phyloP scores from a whole-genome alignment of 1,140 invertebrate genomes.

The Ectropis grisescens region DNA sequence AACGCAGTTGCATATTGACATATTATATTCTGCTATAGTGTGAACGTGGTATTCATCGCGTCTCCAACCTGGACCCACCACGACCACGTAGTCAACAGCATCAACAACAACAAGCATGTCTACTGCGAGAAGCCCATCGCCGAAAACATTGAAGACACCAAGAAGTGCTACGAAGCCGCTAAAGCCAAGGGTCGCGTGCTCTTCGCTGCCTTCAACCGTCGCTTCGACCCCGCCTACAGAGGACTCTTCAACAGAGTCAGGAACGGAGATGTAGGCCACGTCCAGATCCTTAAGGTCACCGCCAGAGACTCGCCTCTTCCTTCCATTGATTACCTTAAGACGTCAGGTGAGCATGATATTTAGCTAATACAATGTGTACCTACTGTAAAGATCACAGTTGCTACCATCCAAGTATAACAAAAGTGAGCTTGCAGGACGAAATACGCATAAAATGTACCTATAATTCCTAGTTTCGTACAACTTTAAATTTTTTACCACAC shows the following conservation, averaged over 20 bases:
- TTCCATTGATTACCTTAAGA: constrained; percentile 70
- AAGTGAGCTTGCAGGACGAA: too few relatives aligned
- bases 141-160: constrained; percentile 64
- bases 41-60: constrained; percentile 71
- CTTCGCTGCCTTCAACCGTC: constrained; percentile 78
- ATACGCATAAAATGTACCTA: too few relatives aligned
- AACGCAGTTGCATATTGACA: too few relatives aligned
- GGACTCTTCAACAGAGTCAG: constrained; percentile 65
- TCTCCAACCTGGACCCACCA: constrained; percentile 76
- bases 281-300: constrained; percentile 74
- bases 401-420: too few relatives aligned
- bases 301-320: constrained; percentile 76
- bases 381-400: too few relatives aligned
- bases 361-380: too few relatives aligned
- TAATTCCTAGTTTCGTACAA: too few relatives aligned
- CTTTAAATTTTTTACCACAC: too few relatives aligned
- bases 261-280: constrained; percentile 73
- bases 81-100: constrained; percentile 70
- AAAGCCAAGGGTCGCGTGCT: constrained; percentile 69
- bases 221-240: constrained; percentile 77
- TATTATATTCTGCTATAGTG: constrained; percentile 58
- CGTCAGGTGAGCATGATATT: constrained; percentile 64
- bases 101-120: constrained; percentile 75
- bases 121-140: constrained; percentile 80
- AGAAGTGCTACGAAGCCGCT: constrained; percentile 73